phyloP scores from a whole-genome alignment of 35 echinoderm and acorn worm genomes.

The Ophiothrix spiculata region DNA sequence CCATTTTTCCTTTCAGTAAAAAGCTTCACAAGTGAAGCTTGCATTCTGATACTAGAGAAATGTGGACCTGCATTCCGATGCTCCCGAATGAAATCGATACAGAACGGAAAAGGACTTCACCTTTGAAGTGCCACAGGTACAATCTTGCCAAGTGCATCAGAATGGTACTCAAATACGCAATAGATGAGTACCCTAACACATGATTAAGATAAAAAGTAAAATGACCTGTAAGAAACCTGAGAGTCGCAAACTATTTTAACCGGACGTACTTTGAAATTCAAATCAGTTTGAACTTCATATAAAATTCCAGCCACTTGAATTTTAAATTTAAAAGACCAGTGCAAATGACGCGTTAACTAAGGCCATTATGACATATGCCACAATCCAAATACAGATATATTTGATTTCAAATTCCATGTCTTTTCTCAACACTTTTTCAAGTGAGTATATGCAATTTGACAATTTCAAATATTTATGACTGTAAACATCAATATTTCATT shows the following conservation, averaged over 20 bases:
- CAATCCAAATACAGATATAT: too few relatives aligned
- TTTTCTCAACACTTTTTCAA: too few relatives aligned
- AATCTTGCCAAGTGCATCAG: background rate
- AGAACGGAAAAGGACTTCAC: background rate
- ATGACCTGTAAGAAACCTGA: background rate
- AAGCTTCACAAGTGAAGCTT: too few relatives aligned
- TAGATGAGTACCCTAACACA: background rate
- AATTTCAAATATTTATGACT: constrained; percentile 14
- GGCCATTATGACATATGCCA: background rate
- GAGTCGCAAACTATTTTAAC: background rate
- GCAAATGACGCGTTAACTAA: background rate
- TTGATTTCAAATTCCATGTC: too few relatives aligned
- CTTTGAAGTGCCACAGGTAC: constrained; percentile 5
- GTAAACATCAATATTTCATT: constrained; percentile 8
- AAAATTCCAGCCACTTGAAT: background rate
- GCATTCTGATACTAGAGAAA: too few relatives aligned
- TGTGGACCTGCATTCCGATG: constrained; percentile 11
- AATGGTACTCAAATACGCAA: constrained; percentile 4
- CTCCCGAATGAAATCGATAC: background rate
- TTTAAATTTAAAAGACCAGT: background rate
- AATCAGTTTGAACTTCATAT: background rate
- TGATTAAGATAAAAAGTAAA: too few relatives aligned
- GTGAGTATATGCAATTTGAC: constrained; percentile 8
- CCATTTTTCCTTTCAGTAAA: too few relatives aligned
- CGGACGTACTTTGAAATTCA: background rate